phyloP scores from a whole-genome alignment of 2,113 vertebrate species.

The Aegithalos caudatus region DNA sequence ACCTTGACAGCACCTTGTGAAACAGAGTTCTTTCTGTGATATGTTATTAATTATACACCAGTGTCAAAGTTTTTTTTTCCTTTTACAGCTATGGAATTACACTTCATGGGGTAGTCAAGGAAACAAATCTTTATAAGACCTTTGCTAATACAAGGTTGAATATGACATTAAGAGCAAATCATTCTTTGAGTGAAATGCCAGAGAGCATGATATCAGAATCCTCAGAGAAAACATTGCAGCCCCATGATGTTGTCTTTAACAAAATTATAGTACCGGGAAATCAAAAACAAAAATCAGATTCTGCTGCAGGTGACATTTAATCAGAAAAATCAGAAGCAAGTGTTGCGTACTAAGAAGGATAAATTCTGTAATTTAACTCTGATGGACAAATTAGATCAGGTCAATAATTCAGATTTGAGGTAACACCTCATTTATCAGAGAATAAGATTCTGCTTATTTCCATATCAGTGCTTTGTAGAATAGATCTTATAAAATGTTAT shows the following conservation, averaged over 20 bases:
- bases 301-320: not conserved
- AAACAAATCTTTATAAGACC: constrained; percentile 27
- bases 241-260: not conserved
- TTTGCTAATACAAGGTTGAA: not conserved
- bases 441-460: not conserved
- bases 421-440: not conserved
- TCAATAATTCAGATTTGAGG: not conserved
- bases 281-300: not conserved
- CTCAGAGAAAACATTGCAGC: not conserved
- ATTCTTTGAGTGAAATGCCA: constrained; percentile 5
- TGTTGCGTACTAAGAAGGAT: not conserved
- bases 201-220: not conserved
- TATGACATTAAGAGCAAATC: not conserved
- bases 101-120: constrained; percentile 5
- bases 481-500: not conserved
- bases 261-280: not conserved
- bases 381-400: not conserved
- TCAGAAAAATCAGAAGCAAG: not conserved
- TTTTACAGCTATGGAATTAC: not conserved
- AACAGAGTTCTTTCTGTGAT: not conserved
- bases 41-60: not conserved
- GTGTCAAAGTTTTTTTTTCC: not conserved
- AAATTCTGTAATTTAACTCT: not conserved
- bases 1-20: not conserved
- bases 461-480: not conserved